These are phyloP conservation scores for Volucella inanis DNA, from an alignment of 2,888 invertebrate species.

Conservation along the genomic window DNA sequence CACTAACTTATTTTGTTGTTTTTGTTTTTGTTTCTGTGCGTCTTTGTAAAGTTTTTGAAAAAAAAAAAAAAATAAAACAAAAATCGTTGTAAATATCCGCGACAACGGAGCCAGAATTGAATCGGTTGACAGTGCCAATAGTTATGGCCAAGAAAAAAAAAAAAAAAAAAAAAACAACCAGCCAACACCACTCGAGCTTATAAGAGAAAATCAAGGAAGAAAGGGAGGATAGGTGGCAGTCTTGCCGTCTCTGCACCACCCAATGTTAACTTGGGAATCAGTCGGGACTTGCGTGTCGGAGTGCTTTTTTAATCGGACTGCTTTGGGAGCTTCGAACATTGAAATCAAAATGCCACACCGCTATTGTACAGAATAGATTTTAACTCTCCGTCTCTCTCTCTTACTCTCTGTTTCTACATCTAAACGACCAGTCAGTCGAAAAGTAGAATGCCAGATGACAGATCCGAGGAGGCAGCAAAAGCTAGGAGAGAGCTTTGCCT, in stretches of 20 bases:
- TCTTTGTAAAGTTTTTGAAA: slow-evolving; percentile 26
- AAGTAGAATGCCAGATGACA: neutral
- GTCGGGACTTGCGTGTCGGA: slow-evolving; percentile 64
- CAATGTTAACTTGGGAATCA: slow-evolving; percentile 12
- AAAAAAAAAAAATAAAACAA: slow-evolving; percentile 31
- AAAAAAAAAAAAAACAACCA: slow-evolving; percentile 22
- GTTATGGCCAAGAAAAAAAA: slow-evolving; percentile 23
- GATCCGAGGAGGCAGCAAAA: neutral
- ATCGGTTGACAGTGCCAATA: slow-evolving; percentile 6
- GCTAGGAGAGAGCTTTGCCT: slow-evolving; percentile 32
- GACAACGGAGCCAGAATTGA: slow-evolving; percentile 12
- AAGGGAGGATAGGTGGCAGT: slow-evolving; percentile 35
- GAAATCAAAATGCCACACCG: slow-evolving; percentile 46
- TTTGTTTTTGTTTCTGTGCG: neutral
- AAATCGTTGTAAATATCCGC: slow-evolving; percentile 46
- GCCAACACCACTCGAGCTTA: slow-evolving; percentile 24
- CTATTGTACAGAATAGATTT: neutral
- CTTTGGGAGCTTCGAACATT: slow-evolving; percentile 36
- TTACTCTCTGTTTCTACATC: no score
- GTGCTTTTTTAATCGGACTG: slow-evolving; percentile 64
- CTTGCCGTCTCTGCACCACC: slow-evolving; percentile 36
- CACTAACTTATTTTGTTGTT: neutral
- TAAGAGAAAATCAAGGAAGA: no score
- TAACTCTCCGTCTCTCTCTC: no score
- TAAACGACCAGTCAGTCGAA: no score